A percentile compares a stretch with the other conserved stretches of the same genome.
These are phyloP conservation scores for Neostethus bicornis DNA, from an alignment of 2,797 vertebrate genomes.

Conservation along the genomic window DNA sequence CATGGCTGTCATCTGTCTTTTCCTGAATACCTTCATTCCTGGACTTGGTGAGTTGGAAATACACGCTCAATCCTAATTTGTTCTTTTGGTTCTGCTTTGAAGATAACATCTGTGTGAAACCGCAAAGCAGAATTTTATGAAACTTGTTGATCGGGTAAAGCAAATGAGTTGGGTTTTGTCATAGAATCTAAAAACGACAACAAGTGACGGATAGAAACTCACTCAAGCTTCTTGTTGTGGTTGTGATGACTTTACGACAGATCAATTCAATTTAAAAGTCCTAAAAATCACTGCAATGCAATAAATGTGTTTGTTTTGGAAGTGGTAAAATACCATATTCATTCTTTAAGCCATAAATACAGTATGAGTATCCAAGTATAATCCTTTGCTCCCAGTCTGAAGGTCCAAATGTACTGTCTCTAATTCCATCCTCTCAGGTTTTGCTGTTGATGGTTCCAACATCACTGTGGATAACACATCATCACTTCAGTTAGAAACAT, in stretches of 20 bases:
- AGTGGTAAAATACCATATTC: background rate
- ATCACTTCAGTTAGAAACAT: background rate
- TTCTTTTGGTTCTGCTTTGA: background rate
- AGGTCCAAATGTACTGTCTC: conserved; percentile 21
- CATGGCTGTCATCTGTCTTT: conserved; percentile 93
- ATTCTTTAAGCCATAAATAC: conserved; percentile 7
- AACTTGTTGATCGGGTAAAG: background rate
- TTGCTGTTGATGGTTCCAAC: background rate
- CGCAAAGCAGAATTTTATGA: background rate
- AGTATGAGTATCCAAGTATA: conserved; percentile 6
- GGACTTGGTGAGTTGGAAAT: conserved; percentile 87
- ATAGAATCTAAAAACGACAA: background rate
- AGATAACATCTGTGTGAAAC: background rate
- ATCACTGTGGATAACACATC: background rate
- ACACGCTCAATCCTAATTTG: background rate
- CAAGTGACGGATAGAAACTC: too few relatives aligned
- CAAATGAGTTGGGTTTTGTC: background rate
- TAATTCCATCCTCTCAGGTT: conserved; percentile 1
- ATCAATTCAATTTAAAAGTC: background rate
- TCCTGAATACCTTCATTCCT: conserved; percentile 98
- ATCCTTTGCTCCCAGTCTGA: conserved; percentile 4
- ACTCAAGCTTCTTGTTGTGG: too few relatives aligned
- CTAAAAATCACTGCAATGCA: too few relatives aligned
- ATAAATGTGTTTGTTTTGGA: too few relatives aligned
- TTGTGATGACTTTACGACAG: background rate